Conservation (phyloP, 1,140 invertebrate species). For the Penaeus indicus region DNA sequence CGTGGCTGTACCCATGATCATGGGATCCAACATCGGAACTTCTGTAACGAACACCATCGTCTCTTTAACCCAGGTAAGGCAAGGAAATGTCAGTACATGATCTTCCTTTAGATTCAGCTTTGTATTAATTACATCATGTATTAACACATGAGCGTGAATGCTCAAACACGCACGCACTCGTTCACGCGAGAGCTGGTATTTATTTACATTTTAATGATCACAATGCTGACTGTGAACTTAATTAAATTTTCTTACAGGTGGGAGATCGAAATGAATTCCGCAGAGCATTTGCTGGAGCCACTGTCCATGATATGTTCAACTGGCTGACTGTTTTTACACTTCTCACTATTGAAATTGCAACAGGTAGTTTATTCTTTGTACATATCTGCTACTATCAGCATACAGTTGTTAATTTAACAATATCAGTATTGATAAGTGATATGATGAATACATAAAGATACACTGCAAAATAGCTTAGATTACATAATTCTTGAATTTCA, state of each 20-base stretch:
- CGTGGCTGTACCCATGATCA: conserved; percentile 75
- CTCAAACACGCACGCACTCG: no score
- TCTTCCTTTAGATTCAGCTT: no score
- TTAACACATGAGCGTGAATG: no score
- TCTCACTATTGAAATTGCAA: conserved; percentile 70
- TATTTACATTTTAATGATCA: no score
- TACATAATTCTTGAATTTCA: conserved; percentile 16
- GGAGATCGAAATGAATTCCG: conserved; percentile 70
- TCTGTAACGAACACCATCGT: conserved; percentile 77
- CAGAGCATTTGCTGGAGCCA: conserved; percentile 71
- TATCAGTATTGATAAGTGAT: no score
- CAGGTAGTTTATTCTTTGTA: conserved; percentile 40
- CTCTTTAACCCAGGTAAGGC: conserved; percentile 72
- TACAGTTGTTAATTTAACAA: no score
- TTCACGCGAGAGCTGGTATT: no score
- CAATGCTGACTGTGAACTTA: no score
- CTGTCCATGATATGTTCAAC: conserved; percentile 73
- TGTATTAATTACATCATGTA: no score
- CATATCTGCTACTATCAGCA: background rate
- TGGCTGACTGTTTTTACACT: conserved; percentile 72
- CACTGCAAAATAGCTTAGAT: no score
- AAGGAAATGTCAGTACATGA: background rate
- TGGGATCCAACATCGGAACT: conserved; percentile 77
- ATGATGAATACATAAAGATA: no score
- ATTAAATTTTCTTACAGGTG: conserved; percentile 59